phyloP scores from a whole-genome alignment of 2,113 vertebrate genomes.

The Heloderma charlesbogerti region DNA sequence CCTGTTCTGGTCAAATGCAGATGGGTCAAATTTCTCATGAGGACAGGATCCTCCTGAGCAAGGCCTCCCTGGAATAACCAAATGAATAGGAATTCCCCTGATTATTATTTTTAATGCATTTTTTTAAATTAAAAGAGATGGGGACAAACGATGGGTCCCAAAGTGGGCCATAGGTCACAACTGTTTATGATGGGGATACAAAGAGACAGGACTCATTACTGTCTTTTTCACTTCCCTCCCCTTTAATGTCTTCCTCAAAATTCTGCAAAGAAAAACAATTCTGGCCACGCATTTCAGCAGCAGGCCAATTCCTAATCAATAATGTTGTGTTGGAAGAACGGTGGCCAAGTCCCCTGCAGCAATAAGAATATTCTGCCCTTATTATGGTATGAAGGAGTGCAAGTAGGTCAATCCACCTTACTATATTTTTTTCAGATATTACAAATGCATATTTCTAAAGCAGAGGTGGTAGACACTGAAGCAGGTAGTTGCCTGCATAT shows the following conservation, averaged over 20 bases:
- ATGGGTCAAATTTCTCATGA: no score
- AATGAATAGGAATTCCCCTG: no score
- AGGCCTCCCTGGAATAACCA: no score
- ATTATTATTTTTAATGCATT: no score
- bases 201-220: background rate
- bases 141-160: background rate
- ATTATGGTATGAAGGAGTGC: background rate
- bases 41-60: no score
- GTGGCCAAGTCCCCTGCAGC: background rate
- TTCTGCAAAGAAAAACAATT: background rate
- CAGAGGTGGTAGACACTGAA: no score
- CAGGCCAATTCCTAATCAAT: background rate
- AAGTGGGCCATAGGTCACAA: background rate
- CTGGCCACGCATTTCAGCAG: background rate
- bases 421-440: background rate
- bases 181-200: no score
- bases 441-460: background rate
- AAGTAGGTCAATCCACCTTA: background rate
- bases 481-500: no score
- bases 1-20: background rate
- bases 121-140: background rate
- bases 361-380: background rate
- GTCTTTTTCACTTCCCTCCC: background rate
- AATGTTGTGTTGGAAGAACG: background rate
- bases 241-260: background rate